Conservation (phyloP, 2,113 vertebrate species). For the Alaudala cheleensis region DNA sequence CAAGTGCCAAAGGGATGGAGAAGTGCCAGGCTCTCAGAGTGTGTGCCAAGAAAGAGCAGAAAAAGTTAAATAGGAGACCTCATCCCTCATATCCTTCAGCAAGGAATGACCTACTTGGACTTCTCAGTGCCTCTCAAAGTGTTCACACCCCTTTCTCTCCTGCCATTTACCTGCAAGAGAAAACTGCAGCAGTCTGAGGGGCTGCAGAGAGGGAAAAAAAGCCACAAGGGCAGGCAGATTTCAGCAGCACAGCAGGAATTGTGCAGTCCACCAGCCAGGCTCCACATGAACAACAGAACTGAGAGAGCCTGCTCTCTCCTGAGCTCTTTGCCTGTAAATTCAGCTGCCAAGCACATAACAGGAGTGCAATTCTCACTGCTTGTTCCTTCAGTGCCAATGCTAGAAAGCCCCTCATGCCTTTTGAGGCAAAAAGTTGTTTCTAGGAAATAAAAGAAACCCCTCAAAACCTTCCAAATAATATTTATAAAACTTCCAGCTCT, state of each 20-base stretch:
- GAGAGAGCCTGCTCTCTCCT: not conserved
- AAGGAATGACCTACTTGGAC: conserved; percentile 33
- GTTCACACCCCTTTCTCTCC: not conserved
- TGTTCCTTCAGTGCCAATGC: not conserved
- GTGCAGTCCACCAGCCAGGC: not conserved
- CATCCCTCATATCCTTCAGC: conserved; percentile 1
- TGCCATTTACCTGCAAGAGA: conserved; percentile 30
- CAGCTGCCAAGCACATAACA: not conserved
- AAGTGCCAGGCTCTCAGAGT: not conserved
- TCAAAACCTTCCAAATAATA: not conserved
- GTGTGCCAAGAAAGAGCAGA: not conserved
- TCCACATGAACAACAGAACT: not conserved
- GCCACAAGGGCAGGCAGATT: not conserved
- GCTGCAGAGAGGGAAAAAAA: not conserved
- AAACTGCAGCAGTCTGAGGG: not conserved
- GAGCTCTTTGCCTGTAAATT: not conserved
- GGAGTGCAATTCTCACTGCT: not conserved
- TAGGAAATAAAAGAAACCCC: not conserved
- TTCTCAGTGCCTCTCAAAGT: not conserved
- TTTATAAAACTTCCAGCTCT: not conserved
- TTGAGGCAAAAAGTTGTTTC: not conserved
- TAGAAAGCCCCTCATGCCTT: not conserved
- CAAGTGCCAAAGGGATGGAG: not conserved
- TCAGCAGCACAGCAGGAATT: not conserved
- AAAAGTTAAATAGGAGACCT: conserved; percentile 31